phyloP scores from a whole-genome alignment of 2,888 invertebrate species.

The Pterostichus madidus region DNA sequence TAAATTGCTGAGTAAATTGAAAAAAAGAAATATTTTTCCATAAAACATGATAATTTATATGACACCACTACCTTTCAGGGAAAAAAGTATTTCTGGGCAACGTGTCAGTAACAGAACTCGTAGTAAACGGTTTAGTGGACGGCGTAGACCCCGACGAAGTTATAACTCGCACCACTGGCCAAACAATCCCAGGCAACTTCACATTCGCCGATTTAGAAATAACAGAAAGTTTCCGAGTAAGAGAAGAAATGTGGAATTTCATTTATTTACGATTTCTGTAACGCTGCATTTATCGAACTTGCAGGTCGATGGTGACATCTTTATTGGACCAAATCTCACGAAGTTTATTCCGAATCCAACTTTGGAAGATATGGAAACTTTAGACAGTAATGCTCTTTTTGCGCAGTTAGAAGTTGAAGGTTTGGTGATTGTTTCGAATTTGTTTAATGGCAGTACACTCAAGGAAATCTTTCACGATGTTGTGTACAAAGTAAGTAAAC shows the following conservation, averaged over 20 bases:
- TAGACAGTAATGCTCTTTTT: constrained; percentile 78
- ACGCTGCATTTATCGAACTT: constrained; percentile 67
- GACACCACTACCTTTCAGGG: constrained; percentile 70
- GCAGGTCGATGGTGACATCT: constrained; percentile 79
- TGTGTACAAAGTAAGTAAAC: constrained; percentile 74
- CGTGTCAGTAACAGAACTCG: constrained; percentile 75
- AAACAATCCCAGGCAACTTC: constrained; percentile 76
- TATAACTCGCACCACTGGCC: constrained; percentile 77
- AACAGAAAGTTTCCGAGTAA: constrained; percentile 77
- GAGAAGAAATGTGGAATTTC: constrained; percentile 13
- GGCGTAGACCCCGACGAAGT: constrained; percentile 77
- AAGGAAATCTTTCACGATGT: constrained; percentile 77
- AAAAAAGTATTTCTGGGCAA: constrained; percentile 77
- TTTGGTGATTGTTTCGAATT: constrained; percentile 76
- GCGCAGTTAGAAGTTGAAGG: constrained; percentile 78
- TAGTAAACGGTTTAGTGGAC: constrained; percentile 76
- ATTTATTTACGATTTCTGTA: constrained; percentile 16
- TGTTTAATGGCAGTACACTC: constrained; percentile 75
- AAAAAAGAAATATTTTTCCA: neutral
- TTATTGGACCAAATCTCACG: constrained; percentile 75
- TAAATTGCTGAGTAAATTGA: neutral
- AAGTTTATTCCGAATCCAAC: constrained; percentile 77
- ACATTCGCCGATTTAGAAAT: constrained; percentile 80
- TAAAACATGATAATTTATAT: neutral
- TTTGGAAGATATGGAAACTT: constrained; percentile 75